phyloP scores from a whole-genome alignment of 2,797 vertebrate genomes.

The Menidia menidia region DNA sequence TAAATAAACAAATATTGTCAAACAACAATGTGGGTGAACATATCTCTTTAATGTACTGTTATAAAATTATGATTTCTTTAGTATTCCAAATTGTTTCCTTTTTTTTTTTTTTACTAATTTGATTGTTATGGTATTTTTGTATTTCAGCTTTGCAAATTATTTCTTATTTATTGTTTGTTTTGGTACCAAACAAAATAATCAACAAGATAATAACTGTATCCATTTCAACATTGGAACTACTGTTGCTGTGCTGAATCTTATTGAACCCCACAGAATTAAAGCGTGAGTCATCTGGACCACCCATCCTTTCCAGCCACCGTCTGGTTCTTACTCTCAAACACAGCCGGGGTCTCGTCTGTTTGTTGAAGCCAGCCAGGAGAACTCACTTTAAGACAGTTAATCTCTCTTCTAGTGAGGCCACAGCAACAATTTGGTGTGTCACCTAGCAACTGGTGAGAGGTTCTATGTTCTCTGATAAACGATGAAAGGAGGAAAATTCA shows the following conservation, averaged over 20 bases:
- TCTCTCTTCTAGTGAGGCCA: slow-evolving; percentile 49
- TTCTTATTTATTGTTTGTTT: too few species aligned
- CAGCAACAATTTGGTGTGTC: slow-evolving; percentile 57
- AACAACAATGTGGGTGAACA: too few species aligned
- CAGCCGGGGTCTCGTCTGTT: neutral
- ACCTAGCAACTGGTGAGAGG: slow-evolving; percentile 67
- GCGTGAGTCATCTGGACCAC: neutral
- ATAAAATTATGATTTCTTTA: too few species aligned
- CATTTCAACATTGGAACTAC: too few species aligned
- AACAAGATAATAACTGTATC: too few species aligned
- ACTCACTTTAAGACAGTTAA: slow-evolving; percentile 36
- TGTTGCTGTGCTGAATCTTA: neutral
- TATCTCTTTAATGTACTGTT: too few species aligned
- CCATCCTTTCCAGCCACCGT: neutral
- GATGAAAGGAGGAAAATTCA: slow-evolving; percentile 16
- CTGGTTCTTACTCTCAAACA: slow-evolving; percentile 7
- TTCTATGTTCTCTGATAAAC: slow-evolving; percentile 32
- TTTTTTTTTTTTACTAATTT: too few species aligned
- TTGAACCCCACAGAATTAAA: neutral
- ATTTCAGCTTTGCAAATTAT: too few species aligned
- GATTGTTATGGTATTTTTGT: too few species aligned
- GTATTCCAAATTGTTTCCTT: too few species aligned
- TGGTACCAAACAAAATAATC: too few species aligned
- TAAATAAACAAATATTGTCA: too few species aligned
- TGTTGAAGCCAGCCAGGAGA: slow-evolving; percentile 30